Conservation (phyloP, 1,140 invertebrate genomes). For the Drosophila parvula region DNA sequence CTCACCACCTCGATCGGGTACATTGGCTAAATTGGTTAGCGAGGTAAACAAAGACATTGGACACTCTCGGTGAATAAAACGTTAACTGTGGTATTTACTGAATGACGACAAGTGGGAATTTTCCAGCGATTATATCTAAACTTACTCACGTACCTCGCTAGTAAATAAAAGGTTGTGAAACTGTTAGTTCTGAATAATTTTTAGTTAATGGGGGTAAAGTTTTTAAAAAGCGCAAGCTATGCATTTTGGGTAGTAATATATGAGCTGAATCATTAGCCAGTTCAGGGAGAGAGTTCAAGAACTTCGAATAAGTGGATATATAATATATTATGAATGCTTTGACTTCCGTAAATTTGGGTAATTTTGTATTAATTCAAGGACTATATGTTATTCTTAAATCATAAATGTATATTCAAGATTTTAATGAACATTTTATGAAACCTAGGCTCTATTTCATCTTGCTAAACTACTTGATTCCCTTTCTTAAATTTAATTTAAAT, state of each 20-base stretch:
- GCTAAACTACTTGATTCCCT: no score
- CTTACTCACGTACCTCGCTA: not conserved
- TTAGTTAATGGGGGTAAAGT: not conserved
- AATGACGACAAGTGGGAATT: constrained; percentile 8
- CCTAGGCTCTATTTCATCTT: not conserved
- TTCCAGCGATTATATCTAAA: not conserved
- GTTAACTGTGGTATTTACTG: not conserved
- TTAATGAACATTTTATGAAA: no score
- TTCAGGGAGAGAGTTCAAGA: not conserved
- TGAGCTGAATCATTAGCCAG: not conserved
- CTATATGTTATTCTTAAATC: not conserved
- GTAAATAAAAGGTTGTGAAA: constrained; percentile 3
- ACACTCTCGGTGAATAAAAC: not conserved
- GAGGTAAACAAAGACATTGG: not conserved
- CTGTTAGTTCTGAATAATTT: not conserved
- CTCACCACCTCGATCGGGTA: constrained; percentile 2
- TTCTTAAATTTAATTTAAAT: not conserved
- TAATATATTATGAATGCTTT: no score
- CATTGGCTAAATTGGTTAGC: not conserved
- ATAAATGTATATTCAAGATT: no score
- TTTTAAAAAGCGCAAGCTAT: not conserved
- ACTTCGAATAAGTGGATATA: not conserved
- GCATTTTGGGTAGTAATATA: not conserved
- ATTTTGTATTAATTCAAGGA: not conserved
- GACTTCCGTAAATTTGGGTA: no score